Evolutionary conservation across 2,113 vertebrate genomes (phyloP), one percentile per base, ranked within the genome.

Genomic region (Poeciliopsis occidentalis): DNA sequence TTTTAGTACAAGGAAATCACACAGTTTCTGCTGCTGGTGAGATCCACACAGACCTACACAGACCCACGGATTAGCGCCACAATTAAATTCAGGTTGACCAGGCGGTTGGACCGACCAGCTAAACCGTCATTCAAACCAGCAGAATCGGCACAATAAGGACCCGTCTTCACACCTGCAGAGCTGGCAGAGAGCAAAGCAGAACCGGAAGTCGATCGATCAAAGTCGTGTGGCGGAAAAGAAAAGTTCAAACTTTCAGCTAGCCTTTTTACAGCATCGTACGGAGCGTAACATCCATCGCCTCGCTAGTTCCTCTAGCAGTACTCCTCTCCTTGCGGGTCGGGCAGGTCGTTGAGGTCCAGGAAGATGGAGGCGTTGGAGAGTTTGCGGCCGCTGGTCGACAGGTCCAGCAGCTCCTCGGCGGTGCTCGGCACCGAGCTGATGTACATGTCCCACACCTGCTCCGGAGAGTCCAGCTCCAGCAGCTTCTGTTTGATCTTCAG

Each of bases 401-500:
- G 89, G 13, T 95, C 92, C 60, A 95, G 66, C 27, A 95, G 88
- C 82, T 96, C 96, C 65, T 96, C 95, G 0, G 92, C 69, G 0
- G 92, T 78, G 90, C 87, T 95, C 5, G 95, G 95, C 31, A 96
- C 92, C 0, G 96, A 95, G 92, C 95, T 96, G 89, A 96, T 93
- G 37, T 96, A 97, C 88, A 96, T 95, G 83, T 95, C 95, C 95
- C 95, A 97, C 62, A 95, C 92, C 73, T 96, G 96, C 81, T 96
- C 95, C 4, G 95, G 93, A 37, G 93, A 91, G 73, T 94, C 89
- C 69, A 92, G 77, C 34, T 96, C 95, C 80, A 95, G 80, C 65
- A 95, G 89, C 86, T 91, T 96, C 89, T 94, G 95, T 47, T 96
- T 96, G 78, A 93, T 94, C 89, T 94, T 96, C 85, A 97, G 93